Percentiles rank a stretch among this genome's conserved stretches.
These are phyloP conservation scores for Orchestia grillus DNA, from an alignment of 1,140 invertebrate species.

Conservation along the genomic window DNA sequence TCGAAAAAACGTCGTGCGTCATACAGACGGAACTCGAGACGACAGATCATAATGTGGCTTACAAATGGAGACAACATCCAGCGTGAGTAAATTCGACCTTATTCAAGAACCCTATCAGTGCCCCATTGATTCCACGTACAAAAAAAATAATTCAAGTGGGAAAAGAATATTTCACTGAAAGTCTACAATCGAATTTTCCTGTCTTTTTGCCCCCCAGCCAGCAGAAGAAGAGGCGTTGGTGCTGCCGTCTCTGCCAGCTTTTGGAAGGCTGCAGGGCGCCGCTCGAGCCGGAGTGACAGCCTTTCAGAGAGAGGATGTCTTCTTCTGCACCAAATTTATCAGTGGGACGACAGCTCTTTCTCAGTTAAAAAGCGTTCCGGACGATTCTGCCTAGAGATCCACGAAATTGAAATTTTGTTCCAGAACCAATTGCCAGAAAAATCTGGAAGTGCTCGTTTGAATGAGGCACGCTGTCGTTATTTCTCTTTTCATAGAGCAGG, in stretches of 20 bases:
- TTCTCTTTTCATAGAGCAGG: too few relatives aligned
- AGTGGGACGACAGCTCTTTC: neutral
- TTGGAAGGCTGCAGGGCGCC: neutral
- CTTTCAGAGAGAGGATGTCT: neutral
- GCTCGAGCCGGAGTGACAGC: neutral
- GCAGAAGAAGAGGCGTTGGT: neutral
- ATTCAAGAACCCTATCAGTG: too few relatives aligned
- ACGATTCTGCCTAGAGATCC: neutral
- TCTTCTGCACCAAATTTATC: neutral
- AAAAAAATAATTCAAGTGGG: neutral
- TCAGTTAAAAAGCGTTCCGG: neutral
- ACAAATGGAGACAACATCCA: too few relatives aligned
- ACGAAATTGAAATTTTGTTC: neutral
- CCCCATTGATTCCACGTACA: neutral
- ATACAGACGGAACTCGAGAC: too few relatives aligned
- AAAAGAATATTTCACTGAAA: neutral
- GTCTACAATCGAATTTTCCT: neutral
- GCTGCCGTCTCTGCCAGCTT: neutral
- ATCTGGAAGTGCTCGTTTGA: too few relatives aligned
- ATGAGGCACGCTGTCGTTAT: too few relatives aligned
- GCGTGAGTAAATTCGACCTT: too few relatives aligned
- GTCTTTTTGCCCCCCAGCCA: neutral
- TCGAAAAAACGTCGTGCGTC: too few relatives aligned
- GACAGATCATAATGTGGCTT: too few relatives aligned
- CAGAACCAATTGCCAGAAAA: too few relatives aligned